phyloP scores from a whole-genome alignment of 1,140 invertebrate genomes.

The Copidosoma floridanum region DNA sequence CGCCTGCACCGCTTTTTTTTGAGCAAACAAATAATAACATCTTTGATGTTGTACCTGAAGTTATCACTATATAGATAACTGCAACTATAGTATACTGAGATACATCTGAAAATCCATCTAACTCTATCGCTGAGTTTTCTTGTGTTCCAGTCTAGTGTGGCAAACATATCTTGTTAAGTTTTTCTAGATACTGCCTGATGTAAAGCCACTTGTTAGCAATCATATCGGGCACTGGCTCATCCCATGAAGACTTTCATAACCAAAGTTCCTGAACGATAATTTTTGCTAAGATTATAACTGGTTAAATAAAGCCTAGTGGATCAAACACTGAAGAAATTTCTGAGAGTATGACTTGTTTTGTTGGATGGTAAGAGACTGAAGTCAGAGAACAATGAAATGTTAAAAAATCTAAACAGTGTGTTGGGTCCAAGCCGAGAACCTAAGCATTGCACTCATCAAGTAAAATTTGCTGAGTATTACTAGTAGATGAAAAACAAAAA shows the following conservation, averaged over 20 bases:
- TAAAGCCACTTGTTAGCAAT: neutral
- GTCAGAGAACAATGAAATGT: neutral
- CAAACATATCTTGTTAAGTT: conserved; percentile 22
- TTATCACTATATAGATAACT: conserved; percentile 13
- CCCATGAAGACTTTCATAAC: conserved; percentile 27
- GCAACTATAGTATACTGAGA: conserved; percentile 29
- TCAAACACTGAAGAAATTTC: neutral
- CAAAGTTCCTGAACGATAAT: conserved; percentile 30
- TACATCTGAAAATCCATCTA: conserved; percentile 37
- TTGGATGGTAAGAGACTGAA: neutral
- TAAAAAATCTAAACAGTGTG: neutral
- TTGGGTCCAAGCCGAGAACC: neutral
- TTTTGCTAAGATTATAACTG: conserved; percentile 23
- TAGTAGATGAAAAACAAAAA: neutral
- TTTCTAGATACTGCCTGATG: conserved; percentile 9
- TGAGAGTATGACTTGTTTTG: no score
- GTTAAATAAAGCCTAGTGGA: no score
- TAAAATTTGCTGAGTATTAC: neutral
- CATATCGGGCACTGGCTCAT: conserved; percentile 17
- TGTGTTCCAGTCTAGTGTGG: conserved; percentile 26
- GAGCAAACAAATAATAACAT: conserved; percentile 1
- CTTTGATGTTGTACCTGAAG: neutral
- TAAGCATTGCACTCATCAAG: neutral
- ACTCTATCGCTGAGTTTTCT: no score
- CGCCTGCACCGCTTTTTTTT: conserved; percentile 28